Evolutionary conservation across 2,888 invertebrate species (phyloP), one percentile per base, ranked within the genome.

Genomic region (Sminthurinus aureus): DNA sequence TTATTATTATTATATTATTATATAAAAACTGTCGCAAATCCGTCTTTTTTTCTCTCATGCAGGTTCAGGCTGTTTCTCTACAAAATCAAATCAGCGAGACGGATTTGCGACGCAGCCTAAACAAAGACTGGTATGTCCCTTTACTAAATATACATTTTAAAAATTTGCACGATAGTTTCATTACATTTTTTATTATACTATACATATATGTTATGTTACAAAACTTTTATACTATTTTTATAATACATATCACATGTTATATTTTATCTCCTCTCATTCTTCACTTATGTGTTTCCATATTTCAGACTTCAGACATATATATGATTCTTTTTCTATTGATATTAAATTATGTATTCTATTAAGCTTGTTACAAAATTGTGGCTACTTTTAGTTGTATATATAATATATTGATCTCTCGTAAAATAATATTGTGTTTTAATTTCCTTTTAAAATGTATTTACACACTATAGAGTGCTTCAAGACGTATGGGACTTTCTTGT

Each of bases 401-500:
- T 26, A 64, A 58, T 22, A 3, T 78, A 78, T n/a, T n/a, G 13
- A 38, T 4, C 18, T 51, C 11, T 58, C 18, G 18, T 20, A 11
- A 66, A 66, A n/a, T 66, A 66, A 66, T 18, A 18, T 66, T 6
- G 15, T 20, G 15, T 66, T 66, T 66, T 15, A 12, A 9, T 77
- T 58, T 58, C 26, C n/a, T 71, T 52, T 79, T 50, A 67, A 22
- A 50, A 9, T 81, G 51, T 75, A 20, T 81, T 38, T 71, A 18
- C 58, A 81, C 58, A 15, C 24, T 80, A 20, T 71, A 84, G 92
- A 90, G 91, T n/a, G 94, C 95, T 79, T 93, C 93, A 74, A 93
- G 96, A 90, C 93, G 97, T 87, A 93, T 94, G 75, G 97, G 97
- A 86, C 92, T 96, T 89, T 91, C 93, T 81, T 99, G 99, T 91